Evolutionary conservation across 2,113 vertebrate genomes (phyloP).

Genomic region (Capreolus pygargus): DNA sequence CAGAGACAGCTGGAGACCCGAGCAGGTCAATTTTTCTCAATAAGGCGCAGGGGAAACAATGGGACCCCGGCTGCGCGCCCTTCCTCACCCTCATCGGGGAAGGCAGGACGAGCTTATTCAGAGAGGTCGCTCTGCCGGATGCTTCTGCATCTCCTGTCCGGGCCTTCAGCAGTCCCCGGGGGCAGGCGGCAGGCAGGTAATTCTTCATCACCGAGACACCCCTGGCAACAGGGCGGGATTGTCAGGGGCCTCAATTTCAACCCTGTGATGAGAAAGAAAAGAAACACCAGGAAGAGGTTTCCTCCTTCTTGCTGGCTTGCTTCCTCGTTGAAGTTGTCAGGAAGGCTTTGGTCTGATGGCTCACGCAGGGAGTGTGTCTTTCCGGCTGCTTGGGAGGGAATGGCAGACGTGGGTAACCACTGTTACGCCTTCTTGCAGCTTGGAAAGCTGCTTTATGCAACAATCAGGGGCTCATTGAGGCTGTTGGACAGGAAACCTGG

Average conservation of each 20-base stretch:
- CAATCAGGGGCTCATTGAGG: too few species aligned
- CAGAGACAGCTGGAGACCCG: constrained; percentile 70
- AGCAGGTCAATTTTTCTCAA: constrained; percentile 82
- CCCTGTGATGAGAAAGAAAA: background rate
- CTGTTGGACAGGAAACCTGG: background rate
- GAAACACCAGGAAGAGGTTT: background rate
- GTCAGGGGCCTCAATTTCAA: constrained; percentile 36
- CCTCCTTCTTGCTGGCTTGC: background rate
- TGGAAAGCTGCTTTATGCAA: background rate
- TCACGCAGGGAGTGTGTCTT: background rate
- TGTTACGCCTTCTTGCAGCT: background rate
- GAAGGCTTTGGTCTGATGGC: too few species aligned
- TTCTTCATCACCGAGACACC: constrained; percentile 38
- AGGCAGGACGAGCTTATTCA: constrained; percentile 71
- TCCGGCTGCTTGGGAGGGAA: background rate
- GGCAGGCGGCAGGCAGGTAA: constrained; percentile 50
- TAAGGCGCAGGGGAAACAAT: constrained; percentile 63
- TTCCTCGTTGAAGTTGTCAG: background rate
- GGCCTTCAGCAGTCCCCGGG: constrained; percentile 77
- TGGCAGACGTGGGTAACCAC: background rate
- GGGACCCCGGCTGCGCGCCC: constrained; percentile 33
- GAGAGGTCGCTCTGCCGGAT: constrained; percentile 68
- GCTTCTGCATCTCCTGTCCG: constrained; percentile 65
- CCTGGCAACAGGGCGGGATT: background rate
- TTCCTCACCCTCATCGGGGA: constrained; percentile 73